Evolutionary conservation across 2,797 vertebrate genomes (phyloP).

Genomic region (Acrocephalus scirpaceus): DNA sequence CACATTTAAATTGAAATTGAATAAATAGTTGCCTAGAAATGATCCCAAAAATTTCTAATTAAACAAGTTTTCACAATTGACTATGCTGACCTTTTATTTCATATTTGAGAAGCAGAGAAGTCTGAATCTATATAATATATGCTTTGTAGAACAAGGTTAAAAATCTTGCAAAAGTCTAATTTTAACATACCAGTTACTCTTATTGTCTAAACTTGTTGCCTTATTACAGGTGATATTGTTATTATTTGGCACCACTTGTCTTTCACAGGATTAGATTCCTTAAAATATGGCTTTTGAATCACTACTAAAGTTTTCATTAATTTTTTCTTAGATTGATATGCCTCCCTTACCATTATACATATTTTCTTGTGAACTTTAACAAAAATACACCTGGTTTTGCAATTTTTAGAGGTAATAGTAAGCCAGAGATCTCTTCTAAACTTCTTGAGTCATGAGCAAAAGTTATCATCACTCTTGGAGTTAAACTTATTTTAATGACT

Average conservation of each 20-base stretch:
- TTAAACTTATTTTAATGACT: conserved; percentile 30
- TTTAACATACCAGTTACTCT: neutral
- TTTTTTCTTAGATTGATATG: neutral
- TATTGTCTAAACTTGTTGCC: neutral
- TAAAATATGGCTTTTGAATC: neutral
- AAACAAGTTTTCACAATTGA: neutral
- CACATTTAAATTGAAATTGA: neutral
- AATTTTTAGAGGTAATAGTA: neutral
- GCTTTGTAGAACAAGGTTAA: neutral
- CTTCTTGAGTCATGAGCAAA: neutral
- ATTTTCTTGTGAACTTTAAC: neutral
- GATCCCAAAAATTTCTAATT: neutral
- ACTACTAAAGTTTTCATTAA: neutral
- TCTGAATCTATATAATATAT: neutral
- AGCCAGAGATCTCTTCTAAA: neutral
- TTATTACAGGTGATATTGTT: neutral
- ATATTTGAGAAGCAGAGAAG: neutral
- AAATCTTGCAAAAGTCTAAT: neutral
- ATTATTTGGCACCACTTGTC: neutral
- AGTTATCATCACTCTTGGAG: neutral
- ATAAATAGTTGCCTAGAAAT: neutral
- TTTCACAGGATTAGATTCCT: neutral
- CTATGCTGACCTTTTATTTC: neutral
- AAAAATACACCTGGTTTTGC: neutral
- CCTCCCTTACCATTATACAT: neutral